Evolutionary conservation across 2,113 vertebrate genomes (phyloP).

Genomic region (Corvus cornix): DNA sequence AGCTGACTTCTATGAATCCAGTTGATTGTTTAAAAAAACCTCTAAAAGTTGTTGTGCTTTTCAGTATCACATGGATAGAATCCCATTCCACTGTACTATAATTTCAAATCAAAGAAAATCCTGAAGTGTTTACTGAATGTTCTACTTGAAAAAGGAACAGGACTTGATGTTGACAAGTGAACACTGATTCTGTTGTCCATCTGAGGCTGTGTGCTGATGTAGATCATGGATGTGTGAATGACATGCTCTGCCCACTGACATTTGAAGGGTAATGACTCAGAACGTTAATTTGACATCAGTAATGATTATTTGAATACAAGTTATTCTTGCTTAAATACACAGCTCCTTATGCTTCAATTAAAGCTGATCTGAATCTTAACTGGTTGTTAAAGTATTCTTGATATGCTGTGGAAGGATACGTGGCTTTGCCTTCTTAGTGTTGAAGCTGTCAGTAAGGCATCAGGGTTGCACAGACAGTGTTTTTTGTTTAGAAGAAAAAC

Average conservation of each 20-base stretch:
- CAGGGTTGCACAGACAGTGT: background rate
- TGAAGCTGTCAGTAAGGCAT: background rate
- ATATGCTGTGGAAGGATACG: background rate
- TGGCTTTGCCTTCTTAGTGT: background rate
- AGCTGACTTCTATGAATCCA: background rate
- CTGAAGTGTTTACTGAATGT: background rate
- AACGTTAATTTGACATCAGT: constrained; percentile 17
- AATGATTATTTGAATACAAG: constrained; percentile 40
- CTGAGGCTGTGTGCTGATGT: background rate
- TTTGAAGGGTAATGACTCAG: constrained; percentile 9
- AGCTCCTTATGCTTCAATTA: background rate
- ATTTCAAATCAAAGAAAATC: background rate
- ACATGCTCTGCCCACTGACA: background rate
- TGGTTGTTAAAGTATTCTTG: background rate
- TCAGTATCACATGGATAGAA: background rate
- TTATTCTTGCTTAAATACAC: constrained; percentile 22
- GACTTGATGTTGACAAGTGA: background rate
- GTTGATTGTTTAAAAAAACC: background rate
- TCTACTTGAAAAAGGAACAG: background rate
- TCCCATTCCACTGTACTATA: background rate
- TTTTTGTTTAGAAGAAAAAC: background rate
- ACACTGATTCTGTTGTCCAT: background rate
- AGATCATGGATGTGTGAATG: background rate
- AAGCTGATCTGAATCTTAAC: background rate
- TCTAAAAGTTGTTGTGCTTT: background rate